These are phyloP conservation scores for Fregetta grallaria DNA, from an alignment of 2,113 vertebrate genomes.

Conservation along the genomic window DNA sequence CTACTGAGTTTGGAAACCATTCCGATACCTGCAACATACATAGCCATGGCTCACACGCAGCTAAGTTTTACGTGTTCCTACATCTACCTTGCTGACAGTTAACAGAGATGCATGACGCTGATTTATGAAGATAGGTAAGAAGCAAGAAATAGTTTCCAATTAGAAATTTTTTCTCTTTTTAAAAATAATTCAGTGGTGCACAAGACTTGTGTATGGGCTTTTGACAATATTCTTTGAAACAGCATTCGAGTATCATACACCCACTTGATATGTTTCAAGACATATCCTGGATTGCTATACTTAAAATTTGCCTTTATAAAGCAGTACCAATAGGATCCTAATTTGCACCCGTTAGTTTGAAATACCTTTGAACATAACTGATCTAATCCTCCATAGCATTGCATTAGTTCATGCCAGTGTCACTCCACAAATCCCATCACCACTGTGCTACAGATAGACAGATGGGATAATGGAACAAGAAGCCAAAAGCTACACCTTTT, in stretches of 20 bases:
- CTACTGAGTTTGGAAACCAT: background rate
- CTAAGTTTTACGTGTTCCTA: background rate
- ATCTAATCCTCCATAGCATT: background rate
- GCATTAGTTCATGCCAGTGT: background rate
- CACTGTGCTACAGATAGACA: rapidly evolving
- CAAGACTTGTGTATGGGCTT: background rate
- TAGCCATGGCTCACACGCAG: background rate
- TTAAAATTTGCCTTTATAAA: background rate
- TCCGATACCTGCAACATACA: background rate
- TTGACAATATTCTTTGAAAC: background rate
- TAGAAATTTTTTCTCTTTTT: background rate
- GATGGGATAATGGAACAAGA: background rate
- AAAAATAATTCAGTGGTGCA: background rate
- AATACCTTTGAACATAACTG: background rate
- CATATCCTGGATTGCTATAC: background rate
- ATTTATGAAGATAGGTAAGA: background rate
- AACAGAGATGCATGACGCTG: background rate
- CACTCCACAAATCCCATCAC: background rate
- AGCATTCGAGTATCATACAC: background rate
- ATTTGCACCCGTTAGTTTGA: background rate
- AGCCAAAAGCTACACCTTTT: background rate
- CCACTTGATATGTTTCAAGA: background rate
- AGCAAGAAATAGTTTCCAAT: background rate
- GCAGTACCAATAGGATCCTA: background rate
- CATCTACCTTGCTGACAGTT: background rate